Base-by-base conservation (phyloP, 2,113 vertebrate genomes). In the Trichomycterus rosablanca region DNA sequence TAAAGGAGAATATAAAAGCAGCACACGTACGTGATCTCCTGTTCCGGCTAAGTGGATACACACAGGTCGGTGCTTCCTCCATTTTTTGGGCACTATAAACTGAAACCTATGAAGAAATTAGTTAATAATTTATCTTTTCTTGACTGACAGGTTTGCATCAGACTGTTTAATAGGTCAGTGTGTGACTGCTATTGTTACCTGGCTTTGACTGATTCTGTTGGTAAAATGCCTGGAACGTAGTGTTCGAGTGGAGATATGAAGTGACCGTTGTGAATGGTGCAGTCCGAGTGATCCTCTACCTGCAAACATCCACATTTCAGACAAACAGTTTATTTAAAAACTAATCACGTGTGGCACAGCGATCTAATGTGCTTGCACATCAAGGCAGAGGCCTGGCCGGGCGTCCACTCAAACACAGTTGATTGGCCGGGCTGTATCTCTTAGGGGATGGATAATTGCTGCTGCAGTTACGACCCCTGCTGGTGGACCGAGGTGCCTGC, bases 31-130 rank as follows among this genome's bases (percentile, higher is more conserved):
- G 23, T 99, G 96, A 68, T 99, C 96, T 80, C 95, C 96, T 53
- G 96, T 98, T 74, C 95, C 95, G 32, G 95, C 95, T 76, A 98
- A 76, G 76, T 98, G 95, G 75, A 99, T 92, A 59, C 95, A 97
- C 20, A 97, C 94, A 35, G 96, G 94, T 74, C 87, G 87, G 73
- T 97, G 83, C 70, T 84, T 87, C 57, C 78, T 89, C 96, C 96
- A 99, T 81, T 76, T 84, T 79, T 89, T 95, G 32, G 96, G 96
- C 54, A 96, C 84, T 74, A 99, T 90, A 59, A 98, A 92, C 67
- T 98, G 95, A 82, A 98, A 98, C 43, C 95, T 98, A 77, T 52
- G 73, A 75, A 20, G 5, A 35, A 45, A 34, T 16, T 23, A 45
- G 28, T 26, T 59, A 45, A 52, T 34, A 7, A n/a, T 2, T 11